A percentile compares a stretch with the other conserved stretches of the same genome.
phyloP scores from a whole-genome alignment of 2,797 vertebrate genomes.

The Sebastiscus albofasciatus region DNA sequence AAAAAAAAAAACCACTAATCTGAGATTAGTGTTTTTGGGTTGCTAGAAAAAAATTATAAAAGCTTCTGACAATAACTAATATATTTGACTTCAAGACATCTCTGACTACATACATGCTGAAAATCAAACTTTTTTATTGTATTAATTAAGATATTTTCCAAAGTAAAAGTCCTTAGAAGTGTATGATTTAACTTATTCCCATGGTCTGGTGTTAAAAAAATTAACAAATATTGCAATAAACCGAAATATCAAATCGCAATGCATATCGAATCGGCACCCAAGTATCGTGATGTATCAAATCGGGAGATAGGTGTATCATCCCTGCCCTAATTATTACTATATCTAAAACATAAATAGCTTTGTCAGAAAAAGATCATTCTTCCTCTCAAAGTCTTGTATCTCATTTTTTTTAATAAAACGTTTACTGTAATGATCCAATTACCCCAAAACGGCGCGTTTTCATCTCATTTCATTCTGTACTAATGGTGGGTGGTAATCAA shows the following conservation, averaged over 20 bases:
- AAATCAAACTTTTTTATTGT: no score
- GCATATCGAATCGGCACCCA: no score
- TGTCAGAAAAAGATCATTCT: background rate
- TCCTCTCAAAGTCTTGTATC: background rate
- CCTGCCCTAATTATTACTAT: background rate
- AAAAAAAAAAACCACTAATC: rapidly evolving
- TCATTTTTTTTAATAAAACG: background rate
- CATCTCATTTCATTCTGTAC: background rate
- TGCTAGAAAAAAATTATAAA: rapidly evolving
- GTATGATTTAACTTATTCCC: no score
- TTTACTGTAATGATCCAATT: background rate
- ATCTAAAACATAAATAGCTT: background rate
- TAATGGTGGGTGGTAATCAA: background rate
- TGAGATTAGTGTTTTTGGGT: no score
- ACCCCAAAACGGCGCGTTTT: background rate
- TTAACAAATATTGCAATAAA: no score
- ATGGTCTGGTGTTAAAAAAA: rapidly evolving
- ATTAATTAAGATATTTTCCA: no score
- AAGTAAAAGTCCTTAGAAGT: no score
- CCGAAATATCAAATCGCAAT: rapidly evolving
- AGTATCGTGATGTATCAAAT: no score
- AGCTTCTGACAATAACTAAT: no score
- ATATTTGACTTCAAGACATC: no score
- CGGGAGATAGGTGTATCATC: no score
- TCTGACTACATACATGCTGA: no score